phyloP scores from a whole-genome alignment of 64 coral and sea anemone genomes.

The Orbicella faveolata region DNA sequence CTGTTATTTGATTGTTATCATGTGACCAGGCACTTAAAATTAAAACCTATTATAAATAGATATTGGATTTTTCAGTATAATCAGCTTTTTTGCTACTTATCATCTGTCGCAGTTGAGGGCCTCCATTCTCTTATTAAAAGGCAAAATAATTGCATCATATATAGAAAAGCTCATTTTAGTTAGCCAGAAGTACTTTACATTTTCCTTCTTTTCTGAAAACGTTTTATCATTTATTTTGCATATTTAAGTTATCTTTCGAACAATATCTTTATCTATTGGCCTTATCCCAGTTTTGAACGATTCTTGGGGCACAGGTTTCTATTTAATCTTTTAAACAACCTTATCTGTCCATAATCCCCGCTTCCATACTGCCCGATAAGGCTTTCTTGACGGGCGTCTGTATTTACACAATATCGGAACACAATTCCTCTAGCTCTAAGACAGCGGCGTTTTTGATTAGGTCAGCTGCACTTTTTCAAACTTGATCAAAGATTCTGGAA shows the following conservation, averaged over 20 bases:
- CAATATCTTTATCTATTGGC: neutral
- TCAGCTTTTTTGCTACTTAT: neutral
- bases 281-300: neutral
- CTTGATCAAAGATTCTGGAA: neutral
- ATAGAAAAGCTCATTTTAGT: neutral
- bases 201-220: neutral
- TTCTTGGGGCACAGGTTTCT: neutral
- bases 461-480: neutral
- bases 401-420: neutral
- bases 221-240: neutral
- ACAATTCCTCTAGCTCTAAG: neutral
- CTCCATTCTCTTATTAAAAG: neutral
- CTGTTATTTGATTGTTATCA: neutral
- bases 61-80: neutral
- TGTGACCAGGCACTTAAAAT: neutral
- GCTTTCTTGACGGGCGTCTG: neutral
- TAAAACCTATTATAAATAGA: neutral
- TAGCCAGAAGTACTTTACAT: neutral
- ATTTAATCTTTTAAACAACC: neutral
- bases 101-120: neutral
- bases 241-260: neutral
- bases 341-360: slow-evolving; percentile 11
- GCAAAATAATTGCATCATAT: neutral
- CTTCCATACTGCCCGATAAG: slow-evolving; percentile 10
- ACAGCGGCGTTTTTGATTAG: neutral